Evolutionary conservation across 2,797 vertebrate genomes (phyloP).

Genomic region (Sciurus carolinensis): DNA sequence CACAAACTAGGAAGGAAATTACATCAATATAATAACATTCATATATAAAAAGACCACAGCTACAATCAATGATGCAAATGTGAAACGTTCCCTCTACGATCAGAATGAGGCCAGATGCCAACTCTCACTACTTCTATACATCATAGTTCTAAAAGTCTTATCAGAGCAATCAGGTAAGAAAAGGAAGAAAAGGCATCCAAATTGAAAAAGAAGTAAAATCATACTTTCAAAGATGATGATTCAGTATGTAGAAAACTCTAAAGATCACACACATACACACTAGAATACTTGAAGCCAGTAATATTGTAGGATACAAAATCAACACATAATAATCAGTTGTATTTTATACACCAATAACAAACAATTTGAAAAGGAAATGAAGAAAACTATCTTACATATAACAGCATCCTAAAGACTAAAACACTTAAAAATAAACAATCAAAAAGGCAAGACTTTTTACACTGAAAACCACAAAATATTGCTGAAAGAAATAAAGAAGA

Average conservation of each 20-base stretch:
- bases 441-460: neutral
- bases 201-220: constrained; percentile 27
- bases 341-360: neutral
- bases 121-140: neutral
- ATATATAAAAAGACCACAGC: neutral
- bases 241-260: neutral
- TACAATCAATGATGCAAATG: neutral
- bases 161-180: neutral
- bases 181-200: neutral
- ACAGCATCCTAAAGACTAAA: neutral
- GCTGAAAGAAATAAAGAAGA: neutral
- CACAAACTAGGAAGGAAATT: constrained; percentile 19
- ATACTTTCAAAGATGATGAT: neutral
- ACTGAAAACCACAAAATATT: neutral
- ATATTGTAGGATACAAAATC: neutral
- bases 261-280: neutral
- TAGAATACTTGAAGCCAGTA: neutral
- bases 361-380: neutral
- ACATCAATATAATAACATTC: neutral
- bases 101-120: neutral
- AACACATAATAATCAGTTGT: neutral
- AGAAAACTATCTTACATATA: neutral
- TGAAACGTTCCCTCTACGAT: neutral
- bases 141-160: neutral
- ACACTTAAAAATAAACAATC: neutral